Evolutionary conservation across 2,113 vertebrate species (phyloP).

Genomic region (Hiodon alosoides): DNA sequence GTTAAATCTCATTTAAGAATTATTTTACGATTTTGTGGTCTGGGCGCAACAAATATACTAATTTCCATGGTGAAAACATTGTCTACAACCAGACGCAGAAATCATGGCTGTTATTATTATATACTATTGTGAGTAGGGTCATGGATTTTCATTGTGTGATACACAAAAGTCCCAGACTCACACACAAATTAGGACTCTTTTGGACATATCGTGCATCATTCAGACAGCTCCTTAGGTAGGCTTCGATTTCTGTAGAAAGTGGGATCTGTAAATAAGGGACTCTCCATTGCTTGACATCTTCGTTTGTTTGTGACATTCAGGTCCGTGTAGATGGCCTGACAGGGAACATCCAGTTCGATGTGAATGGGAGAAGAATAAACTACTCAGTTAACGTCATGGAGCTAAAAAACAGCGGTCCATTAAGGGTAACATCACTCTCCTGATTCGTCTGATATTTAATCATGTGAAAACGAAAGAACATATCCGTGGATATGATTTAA

Average conservation of each 20-base stretch:
- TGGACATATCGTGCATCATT: too few relatives aligned
- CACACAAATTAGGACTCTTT: not conserved
- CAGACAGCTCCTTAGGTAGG: too few relatives aligned
- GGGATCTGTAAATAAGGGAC: not conserved
- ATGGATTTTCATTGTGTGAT: too few relatives aligned
- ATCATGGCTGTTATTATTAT: too few relatives aligned
- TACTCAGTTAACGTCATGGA: constrained; percentile 96
- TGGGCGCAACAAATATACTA: not conserved
- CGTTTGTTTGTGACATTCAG: constrained; percentile 49
- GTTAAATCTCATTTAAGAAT: constrained; percentile 46
- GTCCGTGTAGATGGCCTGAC: constrained; percentile 91
- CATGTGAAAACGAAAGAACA: not conserved
- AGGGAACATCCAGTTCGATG: constrained; percentile 95
- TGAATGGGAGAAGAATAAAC: constrained; percentile 92
- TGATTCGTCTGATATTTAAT: not conserved
- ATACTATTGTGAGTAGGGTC: too few relatives aligned
- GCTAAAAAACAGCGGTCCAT: constrained; percentile 87
- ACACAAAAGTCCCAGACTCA: not conserved
- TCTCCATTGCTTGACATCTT: not conserved
- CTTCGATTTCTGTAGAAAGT: not conserved
- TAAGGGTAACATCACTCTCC: constrained; percentile 71
- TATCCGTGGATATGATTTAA: not conserved
- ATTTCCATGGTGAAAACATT: too few relatives aligned
- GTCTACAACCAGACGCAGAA: too few relatives aligned
- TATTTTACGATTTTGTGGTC: not conserved